Evolutionary conservation across 2,797 vertebrate species (phyloP), one percentile per base, ranked within the genome.

Genomic region (Sandelia bainsii): DNA sequence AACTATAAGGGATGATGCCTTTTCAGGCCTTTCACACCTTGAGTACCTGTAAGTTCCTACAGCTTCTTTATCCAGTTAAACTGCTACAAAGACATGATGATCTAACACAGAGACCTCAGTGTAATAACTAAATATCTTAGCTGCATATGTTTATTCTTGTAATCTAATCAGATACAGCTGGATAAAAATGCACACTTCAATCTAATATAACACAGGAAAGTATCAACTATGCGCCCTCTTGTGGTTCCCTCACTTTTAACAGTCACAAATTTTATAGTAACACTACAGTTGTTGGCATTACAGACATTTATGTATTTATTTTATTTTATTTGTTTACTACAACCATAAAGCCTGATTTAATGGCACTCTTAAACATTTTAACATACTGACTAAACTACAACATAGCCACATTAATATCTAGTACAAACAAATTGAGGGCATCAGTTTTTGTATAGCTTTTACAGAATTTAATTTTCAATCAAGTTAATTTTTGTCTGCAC

Each of bases 11-110:
- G 97, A 99, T 46, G 98, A 99, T 85, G 97, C 98, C 9, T 99
- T 99, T 85, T 95, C 96, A 80, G 98, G 98, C 29, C 97, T 99
- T 74, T 94, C 97, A 67, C 98, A 99, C 86, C 95, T 99, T 6
- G 98, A 99, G 83, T 99, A 99, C 90, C 92, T 99, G 98, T 99
- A 93, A 98, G 98, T 96, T 25, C 40, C 27, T 37, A 0, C 29
- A 40, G 14, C 59, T 40, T 63, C 9, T 51, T 39, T 19, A 27
- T 69, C 22, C 62, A 2, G 17, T 64, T 0, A 49, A n/a, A 14
- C 6, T 23, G 27, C 5, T 14, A 2, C 45, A 62, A 10, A 34
- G 3, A 16, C 1, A 27, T 50, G 53, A 25, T 25, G 25, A 25
- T 25, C 25, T 25, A 2, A 25, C 25, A 25, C 8, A 61, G 1